These are phyloP conservation scores for Heliconius hortense DNA, from an alignment of 2,888 invertebrate species.

Conservation along the genomic window DNA sequence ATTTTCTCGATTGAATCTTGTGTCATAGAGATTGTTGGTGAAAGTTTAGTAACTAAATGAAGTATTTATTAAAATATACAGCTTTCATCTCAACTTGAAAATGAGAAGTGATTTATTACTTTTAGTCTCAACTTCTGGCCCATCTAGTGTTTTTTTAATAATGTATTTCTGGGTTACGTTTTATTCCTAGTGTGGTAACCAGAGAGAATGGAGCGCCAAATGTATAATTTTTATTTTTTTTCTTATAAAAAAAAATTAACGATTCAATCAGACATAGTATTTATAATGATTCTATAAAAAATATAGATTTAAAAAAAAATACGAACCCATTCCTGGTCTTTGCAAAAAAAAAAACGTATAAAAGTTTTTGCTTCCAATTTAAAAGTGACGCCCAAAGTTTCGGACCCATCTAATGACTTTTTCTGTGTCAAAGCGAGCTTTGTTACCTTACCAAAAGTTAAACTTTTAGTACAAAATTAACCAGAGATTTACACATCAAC, in stretches of 20 bases:
- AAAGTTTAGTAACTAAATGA: neutral
- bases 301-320: neutral
- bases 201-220: no score
- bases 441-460: neutral
- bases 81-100: no score
- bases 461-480: slow-evolving; percentile 7
- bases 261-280: no score
- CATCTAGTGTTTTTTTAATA: no score
- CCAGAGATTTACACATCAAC: neutral
- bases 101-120: no score
- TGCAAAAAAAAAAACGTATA: neutral
- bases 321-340: neutral
- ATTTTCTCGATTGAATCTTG: neutral
- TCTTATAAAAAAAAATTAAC: no score
- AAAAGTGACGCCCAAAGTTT: slow-evolving; percentile 12
- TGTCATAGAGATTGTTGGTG: neutral
- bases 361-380: neutral
- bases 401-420: slow-evolving; percentile 20
- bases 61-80: no score
- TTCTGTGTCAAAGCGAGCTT: slow-evolving; percentile 10
- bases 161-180: no score
- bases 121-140: no score
- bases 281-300: no score
- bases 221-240: no score
- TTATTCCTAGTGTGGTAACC: no score